Conservation (phyloP, 2,888 invertebrate genomes). For the Lasius fuliginosus region DNA sequence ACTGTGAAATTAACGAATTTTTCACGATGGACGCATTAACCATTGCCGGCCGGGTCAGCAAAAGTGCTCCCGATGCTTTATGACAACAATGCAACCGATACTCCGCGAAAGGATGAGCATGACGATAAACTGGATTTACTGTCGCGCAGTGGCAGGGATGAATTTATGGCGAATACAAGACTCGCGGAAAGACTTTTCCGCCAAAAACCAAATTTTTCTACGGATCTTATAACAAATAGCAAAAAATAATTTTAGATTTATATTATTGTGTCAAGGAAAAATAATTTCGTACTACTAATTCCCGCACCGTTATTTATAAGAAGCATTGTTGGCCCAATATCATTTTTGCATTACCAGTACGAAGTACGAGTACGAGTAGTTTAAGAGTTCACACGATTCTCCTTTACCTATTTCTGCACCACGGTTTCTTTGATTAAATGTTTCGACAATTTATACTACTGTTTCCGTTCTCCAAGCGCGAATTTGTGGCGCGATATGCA, state of each 20-base stretch:
- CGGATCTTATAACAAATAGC: neutral
- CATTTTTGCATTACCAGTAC: neutral
- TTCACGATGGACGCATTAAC: conserved; percentile 79
- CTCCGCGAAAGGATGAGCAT: conserved; percentile 58
- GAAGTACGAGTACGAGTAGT: neutral
- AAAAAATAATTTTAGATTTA: neutral
- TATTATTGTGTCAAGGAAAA: neutral
- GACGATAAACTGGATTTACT: conserved; percentile 59
- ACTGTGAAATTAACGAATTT: conserved; percentile 83
- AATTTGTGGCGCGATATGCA: neutral
- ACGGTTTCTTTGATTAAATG: neutral
- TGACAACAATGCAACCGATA: conserved; percentile 71
- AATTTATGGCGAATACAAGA: conserved; percentile 48
- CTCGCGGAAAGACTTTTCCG: neutral
- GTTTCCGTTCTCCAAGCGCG: neutral
- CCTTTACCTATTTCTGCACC: neutral
- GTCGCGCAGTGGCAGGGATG: conserved; percentile 31
- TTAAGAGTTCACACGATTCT: neutral
- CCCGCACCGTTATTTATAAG: neutral
- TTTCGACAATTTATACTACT: neutral
- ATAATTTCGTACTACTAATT: neutral
- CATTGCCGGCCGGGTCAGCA: conserved; percentile 71
- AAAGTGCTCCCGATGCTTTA: conserved; percentile 74
- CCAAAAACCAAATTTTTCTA: conserved; percentile 17
- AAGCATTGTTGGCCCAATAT: neutral